Conservation (phyloP, 1,140 invertebrate species). For the Drosophila varians region DNA sequence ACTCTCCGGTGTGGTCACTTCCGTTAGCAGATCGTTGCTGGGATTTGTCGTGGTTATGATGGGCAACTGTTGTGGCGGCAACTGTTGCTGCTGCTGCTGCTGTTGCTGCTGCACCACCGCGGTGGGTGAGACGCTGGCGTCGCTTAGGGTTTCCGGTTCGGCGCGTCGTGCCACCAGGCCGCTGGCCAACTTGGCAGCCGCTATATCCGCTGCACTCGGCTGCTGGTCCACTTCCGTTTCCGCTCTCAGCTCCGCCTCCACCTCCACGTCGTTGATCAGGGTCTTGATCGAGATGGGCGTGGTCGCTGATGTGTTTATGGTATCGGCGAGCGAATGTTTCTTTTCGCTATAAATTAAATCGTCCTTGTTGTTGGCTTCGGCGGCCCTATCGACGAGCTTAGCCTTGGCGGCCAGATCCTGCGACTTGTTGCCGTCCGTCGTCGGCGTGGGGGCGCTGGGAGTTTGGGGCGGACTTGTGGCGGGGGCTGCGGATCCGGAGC, state of each 20-base stretch:
- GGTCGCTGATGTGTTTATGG: conserved; percentile 73
- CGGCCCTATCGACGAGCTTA: no score
- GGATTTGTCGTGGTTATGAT: conserved; percentile 2
- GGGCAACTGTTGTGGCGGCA: conserved; percentile 9
- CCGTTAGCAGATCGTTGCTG: conserved; percentile 24
- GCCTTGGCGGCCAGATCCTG: conserved; percentile 3
- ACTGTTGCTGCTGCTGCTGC: conserved; percentile 25
- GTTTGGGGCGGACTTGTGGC: conserved; percentile 83
- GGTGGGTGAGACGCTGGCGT: conserved; percentile 78
- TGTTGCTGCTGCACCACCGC: conserved; percentile 42
- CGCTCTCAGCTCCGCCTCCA: conserved; percentile 37
- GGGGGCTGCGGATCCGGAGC: conserved; percentile 85
- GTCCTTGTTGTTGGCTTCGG: conserved; percentile 8
- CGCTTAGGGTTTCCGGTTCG: conserved; percentile 76
- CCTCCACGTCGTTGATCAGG: conserved; percentile 78
- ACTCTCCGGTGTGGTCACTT: conserved; percentile 23
- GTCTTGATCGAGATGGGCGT: conserved; percentile 79
- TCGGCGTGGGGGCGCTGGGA: conserved; percentile 58
- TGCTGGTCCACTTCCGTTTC: conserved; percentile 47
- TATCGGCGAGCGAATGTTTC: conserved; percentile 75
- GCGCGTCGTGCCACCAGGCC: conserved; percentile 72
- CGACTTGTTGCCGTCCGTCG: conserved; percentile 45
- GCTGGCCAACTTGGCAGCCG: conserved; percentile 73
- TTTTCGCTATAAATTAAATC: conserved; percentile 49
- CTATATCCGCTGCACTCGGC: conserved; percentile 73